Base-by-base conservation (phyloP, 2,888 invertebrate genomes). In the Tetanocera ferruginea region DNA sequence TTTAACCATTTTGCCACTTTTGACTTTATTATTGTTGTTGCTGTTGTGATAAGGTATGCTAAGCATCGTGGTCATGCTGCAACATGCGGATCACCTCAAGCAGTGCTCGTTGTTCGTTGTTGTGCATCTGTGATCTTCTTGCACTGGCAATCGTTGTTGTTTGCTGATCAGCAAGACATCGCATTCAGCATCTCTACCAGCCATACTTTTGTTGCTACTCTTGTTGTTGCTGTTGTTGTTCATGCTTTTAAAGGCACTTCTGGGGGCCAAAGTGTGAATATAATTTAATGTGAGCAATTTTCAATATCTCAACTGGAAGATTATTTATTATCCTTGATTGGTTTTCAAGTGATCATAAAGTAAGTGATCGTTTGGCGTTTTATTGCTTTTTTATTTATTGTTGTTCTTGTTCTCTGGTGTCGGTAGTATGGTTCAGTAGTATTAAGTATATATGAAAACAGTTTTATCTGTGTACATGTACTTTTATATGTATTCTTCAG, bases 271-370 rank as follows among this genome's bases (percentile, higher is more conserved):
- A 88, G 89, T 89, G 89, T 89, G 89, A 89, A 89, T 88, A 89
- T 89, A 89, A 89, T 89, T 89, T 89, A 89, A 88, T 87, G 87
- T 87, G 86, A 83, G 85, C 86, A 87, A 88, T 89, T 88, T 88
- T 87, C 89, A 86, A 86, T 88, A 87, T 87, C 84, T 85, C 84
- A 84, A 84, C 83, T 84, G 83, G 81, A 83, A 85, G 87, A 88
- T 89, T 89, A 89, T 89, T 89, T 89, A 89, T 89, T 88, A 86
- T 87, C 86, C 87, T 86, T 89, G 89, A 89, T 89, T 89, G 88
- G 88, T 86, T 89, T 86, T 84, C 85, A 86, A 87, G 88, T 86
- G 87, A 87, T 87, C 88, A 88, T 87, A 87, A 87, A 88, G 86
- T 87, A 87, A 87, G 86, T 85, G 87, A 88, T 87, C 87, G 86